These are phyloP conservation scores for Melanostoma scalare DNA, from an alignment of 2,888 invertebrate genomes.

Conservation along the genomic window DNA sequence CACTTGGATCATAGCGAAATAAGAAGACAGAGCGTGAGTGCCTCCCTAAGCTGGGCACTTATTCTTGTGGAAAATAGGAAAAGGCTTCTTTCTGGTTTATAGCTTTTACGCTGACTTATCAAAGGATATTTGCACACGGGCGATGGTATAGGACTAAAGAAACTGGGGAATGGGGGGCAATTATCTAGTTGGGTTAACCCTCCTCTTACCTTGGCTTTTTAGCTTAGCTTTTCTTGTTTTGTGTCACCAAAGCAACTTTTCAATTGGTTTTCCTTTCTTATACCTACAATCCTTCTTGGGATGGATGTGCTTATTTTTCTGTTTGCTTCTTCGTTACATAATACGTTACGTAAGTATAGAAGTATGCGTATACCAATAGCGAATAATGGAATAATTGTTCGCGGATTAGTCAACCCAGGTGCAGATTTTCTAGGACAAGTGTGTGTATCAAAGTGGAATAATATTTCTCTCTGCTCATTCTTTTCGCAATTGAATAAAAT, in stretches of 20 bases:
- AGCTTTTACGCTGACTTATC: constrained; percentile 72
- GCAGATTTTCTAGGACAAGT: no score
- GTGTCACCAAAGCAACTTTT: constrained; percentile 72
- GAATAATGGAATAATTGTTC: no score
- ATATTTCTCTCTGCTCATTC: no score
- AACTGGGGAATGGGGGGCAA: constrained; percentile 22
- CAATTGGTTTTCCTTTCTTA: constrained; percentile 62
- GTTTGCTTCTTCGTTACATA: neutral
- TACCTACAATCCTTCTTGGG: constrained; percentile 23
- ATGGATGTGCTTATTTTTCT: constrained; percentile 6
- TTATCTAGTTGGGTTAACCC: constrained; percentile 71
- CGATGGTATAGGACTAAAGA: constrained; percentile 2
- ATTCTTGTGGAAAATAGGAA: constrained; percentile 59
- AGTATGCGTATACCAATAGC: no score
- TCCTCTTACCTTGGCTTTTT: constrained; percentile 40
- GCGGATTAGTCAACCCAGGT: no score
- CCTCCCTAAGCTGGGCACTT: constrained; percentile 51
- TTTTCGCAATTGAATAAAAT: no score
- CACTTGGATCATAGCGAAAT: constrained; percentile 38
- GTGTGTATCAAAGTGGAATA: no score
- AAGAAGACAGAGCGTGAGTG: constrained; percentile 38
- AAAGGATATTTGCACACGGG: constrained; percentile 67
- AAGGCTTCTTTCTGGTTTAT: constrained; percentile 63
- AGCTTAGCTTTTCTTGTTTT: constrained; percentile 63
- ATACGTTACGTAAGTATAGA: no score